Evolutionary conservation across 1,140 invertebrate species (phyloP).

Genomic region (Cotesia vestalis): DNA sequence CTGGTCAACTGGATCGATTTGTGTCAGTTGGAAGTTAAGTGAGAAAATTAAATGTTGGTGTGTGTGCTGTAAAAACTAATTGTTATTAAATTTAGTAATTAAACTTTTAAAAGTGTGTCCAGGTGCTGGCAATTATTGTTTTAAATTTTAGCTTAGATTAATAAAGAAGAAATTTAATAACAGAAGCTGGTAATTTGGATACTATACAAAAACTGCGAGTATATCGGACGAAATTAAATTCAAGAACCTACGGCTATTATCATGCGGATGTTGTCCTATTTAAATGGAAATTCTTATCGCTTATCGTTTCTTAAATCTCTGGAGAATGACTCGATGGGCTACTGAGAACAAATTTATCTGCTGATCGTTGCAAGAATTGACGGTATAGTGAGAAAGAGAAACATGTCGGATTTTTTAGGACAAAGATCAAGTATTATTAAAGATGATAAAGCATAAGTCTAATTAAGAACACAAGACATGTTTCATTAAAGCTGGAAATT

Average conservation of each 20-base stretch:
- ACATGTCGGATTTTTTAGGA: not conserved
- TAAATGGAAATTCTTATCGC: not conserved
- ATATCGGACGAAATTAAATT: not conserved
- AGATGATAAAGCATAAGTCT: too few species aligned
- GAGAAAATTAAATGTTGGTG: not conserved
- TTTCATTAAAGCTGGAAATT: too few species aligned
- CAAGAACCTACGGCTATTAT: not conserved
- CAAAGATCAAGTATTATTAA: too few species aligned
- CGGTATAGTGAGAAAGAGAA: not conserved
- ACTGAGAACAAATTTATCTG: conserved; percentile 2
- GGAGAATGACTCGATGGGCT: not conserved
- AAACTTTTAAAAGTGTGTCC: too few species aligned
- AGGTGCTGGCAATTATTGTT: too few species aligned
- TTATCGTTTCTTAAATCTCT: conserved; percentile 1
- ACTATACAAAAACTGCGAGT: not conserved
- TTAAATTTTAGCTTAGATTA: too few species aligned
- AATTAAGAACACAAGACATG: too few species aligned
- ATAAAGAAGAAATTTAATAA: conserved; percentile 7
- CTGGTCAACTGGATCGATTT: conserved; percentile 12
- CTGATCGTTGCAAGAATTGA: conserved; percentile 3
- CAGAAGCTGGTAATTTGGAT: not conserved
- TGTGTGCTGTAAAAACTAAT: not conserved
- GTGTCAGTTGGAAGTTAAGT: not conserved
- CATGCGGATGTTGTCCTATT: conserved; percentile 18
- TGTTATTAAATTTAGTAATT: too few species aligned